Base-by-base conservation (phyloP, 2,797 vertebrate genomes). In the Sebastolobus alascanus region DNA sequence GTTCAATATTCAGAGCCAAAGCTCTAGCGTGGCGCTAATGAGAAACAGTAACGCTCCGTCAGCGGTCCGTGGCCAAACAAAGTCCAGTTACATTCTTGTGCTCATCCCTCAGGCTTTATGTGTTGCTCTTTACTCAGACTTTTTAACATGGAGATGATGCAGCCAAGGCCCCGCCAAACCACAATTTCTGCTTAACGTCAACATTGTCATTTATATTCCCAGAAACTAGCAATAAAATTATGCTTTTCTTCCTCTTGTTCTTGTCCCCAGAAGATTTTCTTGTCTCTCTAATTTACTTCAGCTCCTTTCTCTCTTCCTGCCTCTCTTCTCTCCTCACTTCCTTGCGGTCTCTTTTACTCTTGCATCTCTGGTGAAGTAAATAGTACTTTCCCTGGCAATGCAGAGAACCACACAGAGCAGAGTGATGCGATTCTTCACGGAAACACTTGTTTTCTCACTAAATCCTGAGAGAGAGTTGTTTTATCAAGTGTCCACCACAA, bases 11-110 rank as follows among this genome's bases (percentile, higher is more conserved):
- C 18, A 43, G 35, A 69, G 74, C 55, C 80, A 75, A 77, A 68
- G 18, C 63, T 75, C 35, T 43, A 22, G 37, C 16, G 58, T 75
- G 63, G 54, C 1, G 33, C 68, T 70, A 82, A 85, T 35, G 8
- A 77, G 76, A 86, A 83, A 87, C 82, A 64, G 22, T 22, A 46
- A 27, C 55, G 37, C 65, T 76, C 70, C 52, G 67, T 84, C 65
- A 74, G 67, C 5, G 4, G 50, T 71, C 68, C 60, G 68, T 72
- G 71, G 31, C 63, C 54, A 56, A 68, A 52, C 68, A 40, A 50
- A 75, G n/a, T 52, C 2, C 1, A 27, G 46, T 63, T 75, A 22
- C 58, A 84, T 75, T 84, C 58, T 81, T 67, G 55, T 50, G 40
- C 43, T 75, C 65, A 46, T 84, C 71, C 27, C 25, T 52, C 22